Evolutionary conservation across 2,888 invertebrate genomes (phyloP).

Genomic region (Rhaphigaster nebulosa): DNA sequence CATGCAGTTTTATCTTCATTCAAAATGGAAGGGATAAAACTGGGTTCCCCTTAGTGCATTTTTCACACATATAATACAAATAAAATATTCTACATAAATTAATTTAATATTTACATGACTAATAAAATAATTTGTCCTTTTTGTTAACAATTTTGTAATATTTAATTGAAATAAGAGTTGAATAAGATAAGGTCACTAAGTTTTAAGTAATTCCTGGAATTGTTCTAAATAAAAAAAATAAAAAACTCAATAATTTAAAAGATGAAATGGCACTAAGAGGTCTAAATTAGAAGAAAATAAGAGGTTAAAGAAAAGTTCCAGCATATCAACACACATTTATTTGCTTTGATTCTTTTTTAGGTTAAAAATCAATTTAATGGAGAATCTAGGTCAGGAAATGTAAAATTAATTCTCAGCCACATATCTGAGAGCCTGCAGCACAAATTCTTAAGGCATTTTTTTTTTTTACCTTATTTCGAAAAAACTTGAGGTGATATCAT

Average conservation of each 20-base stretch:
- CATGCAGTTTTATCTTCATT: slow-evolving; percentile 35
- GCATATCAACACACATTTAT: slow-evolving; percentile 58
- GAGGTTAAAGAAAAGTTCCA: slow-evolving; percentile 57
- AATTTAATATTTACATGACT: neutral
- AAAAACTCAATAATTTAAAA: neutral
- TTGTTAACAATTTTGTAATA: neutral
- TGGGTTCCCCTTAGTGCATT: slow-evolving; percentile 44
- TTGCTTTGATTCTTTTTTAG: neutral
- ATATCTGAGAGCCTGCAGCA: slow-evolving; percentile 51
- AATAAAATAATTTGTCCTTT: neutral
- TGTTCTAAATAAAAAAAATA: neutral
- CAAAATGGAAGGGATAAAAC: slow-evolving; percentile 23
- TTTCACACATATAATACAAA: neutral
- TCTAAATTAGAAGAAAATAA: slow-evolving; percentile 51
- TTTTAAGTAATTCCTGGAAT: neutral
- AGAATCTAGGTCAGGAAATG: slow-evolving; percentile 48
- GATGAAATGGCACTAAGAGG: slow-evolving; percentile 53
- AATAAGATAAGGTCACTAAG: neutral
- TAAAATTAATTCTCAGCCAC: slow-evolving; percentile 54
- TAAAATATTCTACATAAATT: neutral
- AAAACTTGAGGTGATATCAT: slow-evolving; percentile 56
- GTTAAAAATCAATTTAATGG: slow-evolving; percentile 51
- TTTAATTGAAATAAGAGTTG: neutral
- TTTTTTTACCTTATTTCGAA: slow-evolving; percentile 54
- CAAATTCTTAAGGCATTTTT: slow-evolving; percentile 43